Percentiles rank a stretch among this genome's conserved stretches.
Evolutionary conservation across 2,113 vertebrate species (phyloP).

Genomic region (Epinephelus cyanopodus): DNA sequence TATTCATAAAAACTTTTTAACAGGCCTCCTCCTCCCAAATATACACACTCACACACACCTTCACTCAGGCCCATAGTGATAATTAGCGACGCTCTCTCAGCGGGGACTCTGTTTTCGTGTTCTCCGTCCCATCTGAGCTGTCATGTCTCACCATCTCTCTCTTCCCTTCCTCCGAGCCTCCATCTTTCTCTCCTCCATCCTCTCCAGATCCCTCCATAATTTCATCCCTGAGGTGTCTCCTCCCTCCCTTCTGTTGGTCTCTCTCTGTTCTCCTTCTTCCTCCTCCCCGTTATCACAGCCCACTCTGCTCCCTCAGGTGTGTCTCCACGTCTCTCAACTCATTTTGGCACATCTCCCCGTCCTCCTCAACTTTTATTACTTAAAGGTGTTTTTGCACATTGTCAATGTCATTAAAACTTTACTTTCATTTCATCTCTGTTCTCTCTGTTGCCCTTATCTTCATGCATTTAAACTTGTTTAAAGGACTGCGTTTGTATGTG

Average conservation of each 20-base stretch:
- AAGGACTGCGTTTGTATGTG: not conserved
- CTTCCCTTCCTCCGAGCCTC: conserved; percentile 4
- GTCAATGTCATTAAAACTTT: conserved; percentile 6
- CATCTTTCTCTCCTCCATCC: not conserved
- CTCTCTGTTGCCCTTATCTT: not conserved
- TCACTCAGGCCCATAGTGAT: conserved; percentile 2
- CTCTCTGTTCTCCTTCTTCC: conserved; percentile 6
- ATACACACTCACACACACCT: conserved; percentile 4
- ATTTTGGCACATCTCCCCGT: not conserved
- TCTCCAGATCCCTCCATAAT: not conserved
- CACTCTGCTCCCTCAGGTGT: conserved; percentile 22
- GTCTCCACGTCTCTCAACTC: conserved; percentile 1
- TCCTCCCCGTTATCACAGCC: not conserved
- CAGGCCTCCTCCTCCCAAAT: not conserved
- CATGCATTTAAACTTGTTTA: too few species aligned
- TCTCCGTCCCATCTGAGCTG: conserved; percentile 37
- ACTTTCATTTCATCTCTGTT: not conserved
- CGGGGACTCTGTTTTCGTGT: conserved; percentile 32
- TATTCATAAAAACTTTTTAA: not conserved
- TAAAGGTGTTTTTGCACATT: conserved; percentile 11
- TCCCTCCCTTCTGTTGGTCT: conserved; percentile 19
- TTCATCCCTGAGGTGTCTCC: conserved; percentile 32
- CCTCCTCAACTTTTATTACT: conserved; percentile 7
- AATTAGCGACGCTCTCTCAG: conserved; percentile 50
- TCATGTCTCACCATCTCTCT: conserved; percentile 27